Conservation (phyloP, 2,888 invertebrate genomes). For the Tridacna gigas region DNA sequence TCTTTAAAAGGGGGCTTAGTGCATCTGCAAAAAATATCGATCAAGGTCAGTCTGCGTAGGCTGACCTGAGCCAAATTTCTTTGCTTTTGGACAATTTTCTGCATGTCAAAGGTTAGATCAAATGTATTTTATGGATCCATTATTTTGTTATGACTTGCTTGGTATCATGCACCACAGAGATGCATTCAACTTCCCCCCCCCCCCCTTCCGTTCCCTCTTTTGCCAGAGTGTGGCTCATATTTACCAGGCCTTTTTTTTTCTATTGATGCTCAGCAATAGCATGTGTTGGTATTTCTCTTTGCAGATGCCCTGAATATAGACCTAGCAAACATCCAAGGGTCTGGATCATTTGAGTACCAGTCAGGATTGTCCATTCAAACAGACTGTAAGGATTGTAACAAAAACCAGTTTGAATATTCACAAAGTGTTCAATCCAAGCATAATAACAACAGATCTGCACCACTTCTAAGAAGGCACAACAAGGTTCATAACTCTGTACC, state of each 20-base stretch:
- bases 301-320: slow-evolving; percentile 78
- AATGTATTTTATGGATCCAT: too few relatives aligned
- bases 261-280: background rate
- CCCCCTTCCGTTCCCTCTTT: too few relatives aligned
- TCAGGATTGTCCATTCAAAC: slow-evolving; percentile 5
- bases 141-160: too few relatives aligned
- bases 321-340: slow-evolving; percentile 45
- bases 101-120: too few relatives aligned
- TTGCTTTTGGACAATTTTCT: too few relatives aligned
- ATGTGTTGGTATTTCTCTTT: slow-evolving; percentile 33
- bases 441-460: slow-evolving; percentile 42
- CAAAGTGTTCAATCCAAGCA: background rate
- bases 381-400: slow-evolving; percentile 31
- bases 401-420: background rate
- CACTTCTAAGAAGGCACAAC: slow-evolving; percentile 36
- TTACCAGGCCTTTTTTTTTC: too few relatives aligned
- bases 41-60: too few relatives aligned
- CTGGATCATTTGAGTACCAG: background rate
- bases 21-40: too few relatives aligned
- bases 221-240: background rate
- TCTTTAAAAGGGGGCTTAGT: too few relatives aligned
- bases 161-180: too few relatives aligned
- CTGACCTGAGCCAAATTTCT: too few relatives aligned
- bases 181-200: too few relatives aligned
- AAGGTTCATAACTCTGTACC: slow-evolving; percentile 7